A percentile compares a stretch with the other conserved stretches of the same genome.
These are phyloP conservation scores for Dromas ardeola DNA, from an alignment of 2,113 vertebrate genomes.

Conservation along the genomic window DNA sequence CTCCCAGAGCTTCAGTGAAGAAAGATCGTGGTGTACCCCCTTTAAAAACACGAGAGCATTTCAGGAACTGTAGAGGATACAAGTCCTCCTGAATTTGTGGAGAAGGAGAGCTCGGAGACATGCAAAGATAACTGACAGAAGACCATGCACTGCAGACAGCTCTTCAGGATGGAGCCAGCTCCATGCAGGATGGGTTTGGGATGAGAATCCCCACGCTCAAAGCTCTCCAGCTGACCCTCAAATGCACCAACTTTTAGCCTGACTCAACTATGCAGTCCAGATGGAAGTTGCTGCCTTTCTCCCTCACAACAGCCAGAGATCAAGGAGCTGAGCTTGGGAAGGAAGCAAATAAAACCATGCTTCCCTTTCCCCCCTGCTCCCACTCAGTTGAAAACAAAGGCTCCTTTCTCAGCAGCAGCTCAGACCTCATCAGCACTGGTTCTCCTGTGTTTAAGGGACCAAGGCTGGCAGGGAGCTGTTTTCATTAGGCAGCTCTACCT, in stretches of 20 bases:
- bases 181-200: background rate
- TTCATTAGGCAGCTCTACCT: constrained; percentile 13
- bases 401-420: constrained; percentile 32
- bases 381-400: constrained; percentile 30
- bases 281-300: background rate
- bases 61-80: background rate
- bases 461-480: constrained; percentile 4
- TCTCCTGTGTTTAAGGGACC: background rate
- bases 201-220: background rate
- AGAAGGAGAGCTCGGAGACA: background rate
- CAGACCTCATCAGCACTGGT: background rate
- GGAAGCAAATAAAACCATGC: constrained; percentile 28
- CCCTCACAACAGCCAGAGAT: background rate
- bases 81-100: background rate
- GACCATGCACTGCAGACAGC: background rate
- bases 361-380: constrained; percentile 17
- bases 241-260: background rate
- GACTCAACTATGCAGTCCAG: background rate
- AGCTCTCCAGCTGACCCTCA: background rate
- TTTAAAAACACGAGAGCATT: background rate
- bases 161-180: background rate
- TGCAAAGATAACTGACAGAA: background rate
- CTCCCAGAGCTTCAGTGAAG: background rate
- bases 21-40: background rate
- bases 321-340: background rate